phyloP scores from a whole-genome alignment of 2,888 invertebrate species.

The Drosophila infuscata region DNA sequence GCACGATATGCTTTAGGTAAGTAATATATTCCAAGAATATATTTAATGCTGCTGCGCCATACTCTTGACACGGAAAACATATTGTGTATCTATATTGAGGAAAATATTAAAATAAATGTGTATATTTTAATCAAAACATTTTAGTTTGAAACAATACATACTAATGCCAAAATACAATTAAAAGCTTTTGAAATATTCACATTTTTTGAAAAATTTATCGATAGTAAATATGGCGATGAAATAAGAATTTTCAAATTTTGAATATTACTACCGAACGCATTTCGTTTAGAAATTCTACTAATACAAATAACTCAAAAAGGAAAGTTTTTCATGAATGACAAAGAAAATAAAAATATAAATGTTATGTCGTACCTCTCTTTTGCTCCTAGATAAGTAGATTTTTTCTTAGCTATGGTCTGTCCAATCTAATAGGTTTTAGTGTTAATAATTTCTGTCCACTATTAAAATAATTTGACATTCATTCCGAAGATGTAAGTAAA shows the following conservation, averaged over 20 bases:
- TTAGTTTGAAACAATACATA: not conserved
- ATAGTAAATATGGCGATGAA: not conserved
- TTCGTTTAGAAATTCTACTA: not conserved
- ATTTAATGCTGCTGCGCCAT: slow-evolving; percentile 4
- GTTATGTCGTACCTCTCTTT: not conserved
- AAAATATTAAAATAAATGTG: not conserved
- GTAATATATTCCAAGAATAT: not conserved
- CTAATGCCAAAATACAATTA: not conserved
- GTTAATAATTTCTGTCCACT: not conserved
- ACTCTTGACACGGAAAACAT: slow-evolving; percentile 28
- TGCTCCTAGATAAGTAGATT: too few species aligned
- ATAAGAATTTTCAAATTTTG: not conserved
- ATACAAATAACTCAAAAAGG: not conserved
- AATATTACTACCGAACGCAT: not conserved
- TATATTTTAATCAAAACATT: too few species aligned
- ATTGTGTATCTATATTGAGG: not conserved
- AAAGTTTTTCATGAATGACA: not conserved
- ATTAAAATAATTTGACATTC: not conserved
- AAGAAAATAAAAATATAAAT: not conserved
- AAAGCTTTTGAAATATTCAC: not conserved
- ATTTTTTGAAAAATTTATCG: not conserved
- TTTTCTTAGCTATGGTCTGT: not conserved
- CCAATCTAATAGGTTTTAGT: not conserved
- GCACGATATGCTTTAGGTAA: not conserved
- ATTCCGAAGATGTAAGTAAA: not conserved